A percentile compares a stretch with the other conserved stretches of the same genome.
These are phyloP conservation scores for Aphaenogaster ashmeadi DNA, from an alignment of 1,140 invertebrate genomes.

Conservation along the genomic window DNA sequence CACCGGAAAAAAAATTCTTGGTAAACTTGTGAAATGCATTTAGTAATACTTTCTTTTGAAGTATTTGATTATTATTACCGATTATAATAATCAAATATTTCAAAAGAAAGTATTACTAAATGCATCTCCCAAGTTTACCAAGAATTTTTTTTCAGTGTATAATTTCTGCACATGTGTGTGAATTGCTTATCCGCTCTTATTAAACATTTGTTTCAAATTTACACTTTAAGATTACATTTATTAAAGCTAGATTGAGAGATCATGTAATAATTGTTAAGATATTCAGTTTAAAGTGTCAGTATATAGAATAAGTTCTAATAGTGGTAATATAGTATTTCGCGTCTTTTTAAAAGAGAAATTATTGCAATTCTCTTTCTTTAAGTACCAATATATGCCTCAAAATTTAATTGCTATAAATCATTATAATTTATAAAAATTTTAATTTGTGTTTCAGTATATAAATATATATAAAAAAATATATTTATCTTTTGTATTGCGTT, in stretches of 20 bases:
- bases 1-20: no score
- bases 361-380: neutral
- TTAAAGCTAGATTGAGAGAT: neutral
- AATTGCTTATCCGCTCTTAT: neutral
- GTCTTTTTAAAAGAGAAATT: neutral
- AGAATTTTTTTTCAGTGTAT: no score
- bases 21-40: no score
- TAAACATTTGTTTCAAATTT: neutral
- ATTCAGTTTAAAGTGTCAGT: neutral
- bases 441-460: neutral
- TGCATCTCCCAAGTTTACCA: no score
- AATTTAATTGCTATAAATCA: neutral
- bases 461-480: neutral
- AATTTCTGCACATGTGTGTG: neutral
- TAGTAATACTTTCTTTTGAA: no score
- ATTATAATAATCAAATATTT: no score
- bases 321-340: neutral
- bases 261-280: neutral
- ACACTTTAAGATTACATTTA: neutral
- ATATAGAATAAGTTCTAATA: neutral
- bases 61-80: no score
- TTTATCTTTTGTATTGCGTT: neutral
- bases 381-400: neutral
- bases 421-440: constrained; percentile 3
- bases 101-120: no score